Evolutionary conservation across 2,797 vertebrate genomes (phyloP), one percentile per base, ranked within the genome.

Genomic region (Urosaurus nigricauda): DNA sequence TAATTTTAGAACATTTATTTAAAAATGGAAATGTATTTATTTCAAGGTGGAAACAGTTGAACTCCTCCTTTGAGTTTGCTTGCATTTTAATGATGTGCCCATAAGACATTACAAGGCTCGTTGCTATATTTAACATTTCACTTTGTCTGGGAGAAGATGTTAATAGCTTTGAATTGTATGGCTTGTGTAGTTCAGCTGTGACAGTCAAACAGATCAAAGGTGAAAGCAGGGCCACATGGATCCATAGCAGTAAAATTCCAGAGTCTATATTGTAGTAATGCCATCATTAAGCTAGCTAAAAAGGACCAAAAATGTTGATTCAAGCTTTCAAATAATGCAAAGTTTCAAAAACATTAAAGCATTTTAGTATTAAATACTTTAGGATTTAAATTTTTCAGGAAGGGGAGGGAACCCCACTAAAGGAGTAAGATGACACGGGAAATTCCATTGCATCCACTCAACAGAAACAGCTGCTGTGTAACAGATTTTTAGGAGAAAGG

Each of bases 51-150:
- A 43, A 43, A 43, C 29, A 43, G 68, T 89, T 8, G 24, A 89
- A 37, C 60, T 71, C 40, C 3, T 37, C 29, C 26, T 84, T 73
- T 85, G 19, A 35, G 51, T 82, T 65, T 9, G n/a, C 16, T 17
- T 68, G 51, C 51, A 78, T 21, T 65, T 74, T 82, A 29, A 43
- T 29, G 12, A 26, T 56, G 71, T n/a, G 35, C 58, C 13, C 26
- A 35, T 81, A 73, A 12, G 14, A 2, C 43, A 43, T 51, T 84
- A 40, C 32, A 89, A 80, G 51, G 70, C 47, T 37, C 11, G 32
- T 65, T 79, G 9, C 58, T 89, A 89, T 65, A 89, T 85, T 75
- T 82, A 86, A n/a, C 43, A n/a, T 19, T n/a, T 47, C 32, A 84
- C 56, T 65, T 87, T 88, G 37, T 81, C 58, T 58, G 37, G 40